Conservation (phyloP, 1,140 invertebrate species). For the Monochamus saltuarius region DNA sequence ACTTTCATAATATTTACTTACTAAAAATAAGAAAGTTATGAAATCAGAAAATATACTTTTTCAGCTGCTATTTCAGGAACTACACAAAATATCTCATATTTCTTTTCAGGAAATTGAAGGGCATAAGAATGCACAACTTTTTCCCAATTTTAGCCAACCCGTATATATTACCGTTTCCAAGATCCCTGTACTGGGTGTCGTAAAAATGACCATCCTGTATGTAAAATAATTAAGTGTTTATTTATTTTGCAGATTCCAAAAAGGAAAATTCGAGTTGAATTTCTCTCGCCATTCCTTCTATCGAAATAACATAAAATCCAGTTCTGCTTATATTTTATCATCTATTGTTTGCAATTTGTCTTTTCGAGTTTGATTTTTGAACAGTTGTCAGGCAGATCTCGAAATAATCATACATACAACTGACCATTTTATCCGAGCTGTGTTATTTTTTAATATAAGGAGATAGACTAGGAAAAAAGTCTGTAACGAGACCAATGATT, state of each 20-base stretch:
- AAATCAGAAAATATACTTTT: too few relatives aligned
- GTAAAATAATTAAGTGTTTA: background rate
- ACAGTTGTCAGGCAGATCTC: constrained; percentile 22
- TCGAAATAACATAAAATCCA: constrained; percentile 19
- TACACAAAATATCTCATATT: too few relatives aligned
- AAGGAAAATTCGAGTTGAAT: constrained; percentile 57
- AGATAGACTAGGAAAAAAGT: constrained; percentile 9
- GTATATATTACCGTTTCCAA: too few relatives aligned
- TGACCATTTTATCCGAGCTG: constrained; percentile 30
- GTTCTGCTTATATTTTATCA: constrained; percentile 27
- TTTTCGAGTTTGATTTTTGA: constrained; percentile 14
- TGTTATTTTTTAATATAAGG: constrained; percentile 35
- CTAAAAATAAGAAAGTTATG: too few relatives aligned
- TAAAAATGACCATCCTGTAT: too few relatives aligned
- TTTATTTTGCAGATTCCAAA: constrained; percentile 53
- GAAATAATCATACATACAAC: constrained; percentile 14
- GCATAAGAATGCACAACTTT: too few relatives aligned
- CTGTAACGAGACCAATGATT: constrained; percentile 20
- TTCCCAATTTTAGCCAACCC: too few relatives aligned
- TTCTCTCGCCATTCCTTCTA: background rate
- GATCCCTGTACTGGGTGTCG: too few relatives aligned
- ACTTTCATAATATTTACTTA: too few relatives aligned
- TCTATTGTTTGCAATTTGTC: constrained; percentile 1
- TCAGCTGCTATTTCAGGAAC: too few relatives aligned
- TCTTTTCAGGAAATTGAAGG: too few relatives aligned